Evolutionary conservation across 2,113 vertebrate species (phyloP), one percentile per base, ranked within the genome.

Genomic region (Tachysurus fulvidraco): DNA sequence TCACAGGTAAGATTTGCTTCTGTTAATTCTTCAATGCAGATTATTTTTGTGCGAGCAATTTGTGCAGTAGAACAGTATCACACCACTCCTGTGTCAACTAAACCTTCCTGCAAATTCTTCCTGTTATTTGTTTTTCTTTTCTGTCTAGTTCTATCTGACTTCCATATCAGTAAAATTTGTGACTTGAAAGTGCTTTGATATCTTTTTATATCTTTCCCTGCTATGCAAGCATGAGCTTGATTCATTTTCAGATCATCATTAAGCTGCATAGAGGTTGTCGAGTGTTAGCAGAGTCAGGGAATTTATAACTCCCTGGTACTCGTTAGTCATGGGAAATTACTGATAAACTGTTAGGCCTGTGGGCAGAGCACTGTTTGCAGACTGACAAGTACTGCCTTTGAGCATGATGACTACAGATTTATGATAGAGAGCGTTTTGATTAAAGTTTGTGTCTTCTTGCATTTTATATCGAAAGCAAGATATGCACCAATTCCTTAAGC

Each of bases 251-350:
- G 13, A 67, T 74, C 25, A 46, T 74, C 4, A 46, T 4, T 76
- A 12, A 76, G 4, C 73, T 76, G 73, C 12, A n/a, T n/a, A 25
- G 12, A 46, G 41, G 28, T 36, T 69, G 30, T 36, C n/a, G 3
- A 65, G n/a, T 14, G 62, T 65, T 28, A n/a, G 19, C 11, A 44
- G 36, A 44, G 36, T 44, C 25, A 13, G 16, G 52, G 13, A 21
- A 57, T 78, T 28, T 83, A 69, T 73, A 44, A 30, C 13, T 84
- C 52, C 55, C 36, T 84, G 62, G 73, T 74, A 71, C 54, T 81
- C 46, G 57, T 59, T 69, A 83, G 76, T 23, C 41, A 86, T 84
- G 85, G 65, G 81, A 86, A 89, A 86, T 73, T 64, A 86, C 19
- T 36, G 36, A 36, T 36, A 36, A 36, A 36, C 36, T 36, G 36